Percentiles rank a stretch among this genome's conserved stretches.
Conservation (phyloP, 2,888 invertebrate genomes). For the Leptinotarsa juncta region DNA sequence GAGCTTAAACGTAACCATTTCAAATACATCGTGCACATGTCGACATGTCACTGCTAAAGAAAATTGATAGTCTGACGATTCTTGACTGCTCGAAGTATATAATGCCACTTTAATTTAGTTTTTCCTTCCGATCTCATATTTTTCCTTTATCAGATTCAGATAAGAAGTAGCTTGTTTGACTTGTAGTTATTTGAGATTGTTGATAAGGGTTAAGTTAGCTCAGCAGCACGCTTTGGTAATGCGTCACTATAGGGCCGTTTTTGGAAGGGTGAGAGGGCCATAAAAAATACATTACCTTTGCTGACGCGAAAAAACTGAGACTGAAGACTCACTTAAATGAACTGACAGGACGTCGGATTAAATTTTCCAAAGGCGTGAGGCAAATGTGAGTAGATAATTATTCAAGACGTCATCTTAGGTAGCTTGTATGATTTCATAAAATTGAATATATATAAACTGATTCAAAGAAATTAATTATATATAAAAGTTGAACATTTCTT, state of each 20-base stretch:
- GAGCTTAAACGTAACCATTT: constrained; percentile 25
- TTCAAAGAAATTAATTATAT: too few species aligned
- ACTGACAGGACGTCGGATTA: background rate
- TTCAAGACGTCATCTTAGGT: too few species aligned
- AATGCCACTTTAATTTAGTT: constrained; percentile 57
- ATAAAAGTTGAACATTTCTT: too few species aligned
- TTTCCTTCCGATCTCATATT: constrained; percentile 57
- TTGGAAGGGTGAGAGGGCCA: constrained; percentile 11
- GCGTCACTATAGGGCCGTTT: constrained; percentile 12
- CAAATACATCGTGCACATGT: constrained; percentile 34
- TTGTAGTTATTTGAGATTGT: constrained; percentile 57
- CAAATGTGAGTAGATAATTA: too few species aligned
- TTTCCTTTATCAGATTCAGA: constrained; percentile 54
- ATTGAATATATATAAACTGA: too few species aligned
- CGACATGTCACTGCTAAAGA: constrained; percentile 26
- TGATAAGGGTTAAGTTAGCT: constrained; percentile 46
- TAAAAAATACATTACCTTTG: constrained; percentile 12
- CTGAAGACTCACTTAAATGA: constrained; percentile 8
- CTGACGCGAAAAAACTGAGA: constrained; percentile 4
- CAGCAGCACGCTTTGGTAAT: constrained; percentile 23
- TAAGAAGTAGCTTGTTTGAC: constrained; percentile 56
- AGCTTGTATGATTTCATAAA: too few species aligned
- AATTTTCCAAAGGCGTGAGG: background rate
- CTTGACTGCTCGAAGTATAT: constrained; percentile 21
- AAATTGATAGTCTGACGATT: constrained; percentile 34